phyloP scores from a whole-genome alignment of 2,888 invertebrate genomes.

The Glyphotaelius pellucidus region DNA sequence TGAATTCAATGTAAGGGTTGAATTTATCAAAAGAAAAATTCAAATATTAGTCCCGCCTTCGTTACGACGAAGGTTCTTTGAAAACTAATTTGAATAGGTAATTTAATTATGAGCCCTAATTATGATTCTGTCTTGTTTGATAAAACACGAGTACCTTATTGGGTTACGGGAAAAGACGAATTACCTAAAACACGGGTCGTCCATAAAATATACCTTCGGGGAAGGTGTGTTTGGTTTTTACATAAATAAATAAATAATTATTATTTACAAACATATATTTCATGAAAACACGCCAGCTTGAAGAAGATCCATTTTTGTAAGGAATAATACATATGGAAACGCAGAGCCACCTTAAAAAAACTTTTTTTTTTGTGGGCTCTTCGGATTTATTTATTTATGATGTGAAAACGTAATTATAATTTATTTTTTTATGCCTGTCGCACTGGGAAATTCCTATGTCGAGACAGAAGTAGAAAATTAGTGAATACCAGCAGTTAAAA shows the following conservation, averaged over 20 bases:
- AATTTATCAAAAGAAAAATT: neutral
- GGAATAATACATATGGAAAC: no score
- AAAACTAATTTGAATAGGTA: neutral
- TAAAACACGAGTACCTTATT: neutral
- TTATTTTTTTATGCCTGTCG: no score
- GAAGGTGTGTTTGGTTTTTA: neutral
- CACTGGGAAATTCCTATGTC: no score
- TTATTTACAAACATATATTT: neutral
- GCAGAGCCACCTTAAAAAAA: no score
- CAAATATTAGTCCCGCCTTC: neutral
- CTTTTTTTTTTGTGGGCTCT: no score
- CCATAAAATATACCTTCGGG: neutral
- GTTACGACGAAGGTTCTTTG: neutral
- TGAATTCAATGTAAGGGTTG: neutral
- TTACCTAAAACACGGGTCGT: neutral
- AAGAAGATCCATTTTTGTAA: no score
- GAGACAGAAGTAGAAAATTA: no score
- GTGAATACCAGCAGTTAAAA: no score
- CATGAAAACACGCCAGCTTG: neutral
- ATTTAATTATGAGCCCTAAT: neutral
- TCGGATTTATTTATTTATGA: no score
- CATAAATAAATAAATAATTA: neutral
- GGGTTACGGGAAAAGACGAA: neutral
- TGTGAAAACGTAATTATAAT: no score
- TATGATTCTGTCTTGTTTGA: neutral